Base-by-base conservation (phyloP, 53 echinoderm and acorn worm genomes). In the Paelopatides confundens region DNA sequence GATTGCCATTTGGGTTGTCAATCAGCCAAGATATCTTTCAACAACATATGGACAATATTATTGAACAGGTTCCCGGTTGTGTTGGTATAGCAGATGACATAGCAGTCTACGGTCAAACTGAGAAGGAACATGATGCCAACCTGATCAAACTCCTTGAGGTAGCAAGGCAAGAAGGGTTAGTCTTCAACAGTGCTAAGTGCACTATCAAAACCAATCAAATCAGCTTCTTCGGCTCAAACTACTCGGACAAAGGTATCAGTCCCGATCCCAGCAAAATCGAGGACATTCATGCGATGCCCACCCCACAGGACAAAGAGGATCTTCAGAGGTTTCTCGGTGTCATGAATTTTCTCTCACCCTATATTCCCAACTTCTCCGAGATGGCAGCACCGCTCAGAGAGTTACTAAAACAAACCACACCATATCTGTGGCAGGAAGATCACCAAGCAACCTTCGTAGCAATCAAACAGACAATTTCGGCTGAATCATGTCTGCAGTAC, bases 11-110 rank as follows among this genome's bases (percentile, higher is more conserved):
- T 64, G 93, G 94, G 3, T 38, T 92, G 0, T 49, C 70, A 5
- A 47, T 71, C 2, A 95, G 95, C 68, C 95, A 95, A 46, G 93
- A 93, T 70, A 85, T 90, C 30, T 94, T 94, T 70, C 90, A 85
- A 43, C 84, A 91, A 64, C 76, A 62, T 2, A 92, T 92, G 85
- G 92, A 92, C 47, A 24, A 71, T 21, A 89, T 92, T 47, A 82
- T 82, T 37, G 31, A 53, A 7, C 63, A 87, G 30, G 40, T 91
- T 11, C 87, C 87, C 13, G 92, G 92, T 17, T 88, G 88, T 34
- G 88, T 92, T 23, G 52, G 92, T 15, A 92, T 92, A 26, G 74
- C 88, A 4, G 71, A 88, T 46, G 81, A 92, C 24, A 67, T 89
- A 7, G 89, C 76, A 18, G 68, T 89, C 5, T 85, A 17, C 18